phyloP scores from a whole-genome alignment of 2,113 vertebrate species.

The Aegotheles bennettii region DNA sequence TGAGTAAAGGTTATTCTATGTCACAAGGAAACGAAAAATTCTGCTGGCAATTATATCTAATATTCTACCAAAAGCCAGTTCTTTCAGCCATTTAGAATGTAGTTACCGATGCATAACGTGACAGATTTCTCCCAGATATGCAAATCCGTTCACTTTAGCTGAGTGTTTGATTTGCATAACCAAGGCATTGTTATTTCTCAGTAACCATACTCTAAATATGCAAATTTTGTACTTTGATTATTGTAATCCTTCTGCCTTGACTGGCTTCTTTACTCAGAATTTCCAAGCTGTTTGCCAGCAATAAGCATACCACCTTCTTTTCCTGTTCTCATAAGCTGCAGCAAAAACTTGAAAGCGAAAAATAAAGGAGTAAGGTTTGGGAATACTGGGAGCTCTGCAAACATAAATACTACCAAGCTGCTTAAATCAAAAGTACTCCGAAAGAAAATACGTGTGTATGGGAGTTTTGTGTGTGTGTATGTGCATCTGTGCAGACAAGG shows the following conservation, averaged over 20 bases:
- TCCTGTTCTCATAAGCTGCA: background rate
- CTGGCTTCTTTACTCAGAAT: slow-evolving; percentile 24
- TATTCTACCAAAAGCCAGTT: background rate
- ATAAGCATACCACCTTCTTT: background rate
- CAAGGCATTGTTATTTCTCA: slow-evolving; percentile 46
- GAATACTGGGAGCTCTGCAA: background rate
- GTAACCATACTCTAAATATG: slow-evolving; percentile 38
- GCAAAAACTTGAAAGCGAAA: slow-evolving; percentile 4
- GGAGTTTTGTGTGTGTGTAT: background rate
- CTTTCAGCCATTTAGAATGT: slow-evolving; percentile 17
- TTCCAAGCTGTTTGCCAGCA: slow-evolving; percentile 17
- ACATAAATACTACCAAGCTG: background rate
- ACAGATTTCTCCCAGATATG: slow-evolving; percentile 38
- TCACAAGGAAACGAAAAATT: background rate
- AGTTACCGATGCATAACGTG: background rate
- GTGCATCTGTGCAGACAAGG: rapidly evolving
- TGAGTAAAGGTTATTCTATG: background rate
- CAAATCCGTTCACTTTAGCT: background rate
- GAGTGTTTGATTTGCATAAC: slow-evolving; percentile 27
- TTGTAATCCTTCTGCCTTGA: slow-evolving; percentile 35
- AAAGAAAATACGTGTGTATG: background rate
- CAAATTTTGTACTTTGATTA: slow-evolving; percentile 48
- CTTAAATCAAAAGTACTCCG: background rate
- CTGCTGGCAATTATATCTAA: background rate
- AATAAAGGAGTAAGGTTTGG: background rate